Percentiles rank a stretch among this genome's conserved stretches.
phyloP scores from a whole-genome alignment of 1,140 invertebrate species.

The Drosophila navojoa region DNA sequence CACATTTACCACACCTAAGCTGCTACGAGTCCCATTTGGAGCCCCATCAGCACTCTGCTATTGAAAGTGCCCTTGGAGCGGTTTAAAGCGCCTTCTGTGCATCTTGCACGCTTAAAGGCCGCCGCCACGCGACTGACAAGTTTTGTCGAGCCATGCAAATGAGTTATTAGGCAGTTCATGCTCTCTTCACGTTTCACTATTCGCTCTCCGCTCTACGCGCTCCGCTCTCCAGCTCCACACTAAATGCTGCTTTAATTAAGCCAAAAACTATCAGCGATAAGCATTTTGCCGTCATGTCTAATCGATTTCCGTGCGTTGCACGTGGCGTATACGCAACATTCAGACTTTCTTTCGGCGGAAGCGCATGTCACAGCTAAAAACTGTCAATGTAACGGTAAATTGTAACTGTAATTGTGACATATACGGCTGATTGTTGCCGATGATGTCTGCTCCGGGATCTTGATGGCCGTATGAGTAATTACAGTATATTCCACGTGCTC shows the following conservation, averaged over 20 bases:
- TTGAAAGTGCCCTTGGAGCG: slow-evolving; percentile 8
- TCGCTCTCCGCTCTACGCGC: slow-evolving; percentile 2
- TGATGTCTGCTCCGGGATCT: slow-evolving; percentile 20
- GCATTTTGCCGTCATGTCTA: slow-evolving; percentile 56
- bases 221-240: background rate
- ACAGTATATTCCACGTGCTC: background rate
- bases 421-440: background rate
- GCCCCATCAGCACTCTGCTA: background rate
- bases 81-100: slow-evolving; percentile 25
- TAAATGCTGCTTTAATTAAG: slow-evolving; percentile 56
- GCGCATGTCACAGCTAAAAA: slow-evolving; percentile 1
- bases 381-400: background rate
- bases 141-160: slow-evolving; percentile 58
- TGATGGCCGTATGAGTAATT: slow-evolving; percentile 33
- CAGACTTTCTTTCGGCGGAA: background rate
- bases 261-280: slow-evolving; percentile 67
- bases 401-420: slow-evolving; percentile 20
- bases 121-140: slow-evolving; percentile 12
- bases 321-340: slow-evolving; percentile 47
- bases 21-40: background rate
- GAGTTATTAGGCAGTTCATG: slow-evolving; percentile 47
- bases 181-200: background rate
- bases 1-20: background rate
- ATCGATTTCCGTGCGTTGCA: slow-evolving; percentile 67
- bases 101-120: slow-evolving; percentile 9